Evolutionary conservation across 2,888 invertebrate species (phyloP), one percentile per base, ranked within the genome.

Genomic region (Esperia sulphurella): DNA sequence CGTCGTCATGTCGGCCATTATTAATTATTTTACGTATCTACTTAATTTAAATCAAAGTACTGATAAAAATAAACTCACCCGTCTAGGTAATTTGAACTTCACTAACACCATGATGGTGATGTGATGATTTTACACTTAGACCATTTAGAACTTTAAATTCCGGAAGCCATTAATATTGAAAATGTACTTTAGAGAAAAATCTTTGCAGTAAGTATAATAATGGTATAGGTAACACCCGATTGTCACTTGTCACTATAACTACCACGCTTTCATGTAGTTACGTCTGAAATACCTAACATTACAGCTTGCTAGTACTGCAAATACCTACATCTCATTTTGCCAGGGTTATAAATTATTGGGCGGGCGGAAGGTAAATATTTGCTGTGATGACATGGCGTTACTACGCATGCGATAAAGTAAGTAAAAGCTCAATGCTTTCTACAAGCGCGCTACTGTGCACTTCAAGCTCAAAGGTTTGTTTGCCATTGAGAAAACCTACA

Each of bases 361-460:
- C 54, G 63, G 33, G 21, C 21, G 21, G 54, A 67, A 57, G n/a
- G 70, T 66, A 71, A 75, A 74, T 75, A 77, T 78, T 79, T 72
- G 71, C 59, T 64, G 61, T 64, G 71, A 69, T 70, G 67, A 57
- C 55, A 55, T 9, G 12, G 45, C 14, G 10, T 35, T 12, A n/a
- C 13, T 30, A 40, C 40, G 45, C 50, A 45, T 45, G 40, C 38
- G 39, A 39, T 14, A 39, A 39, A 8, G 8, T 33, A 8, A 33
- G n/a, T n/a, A n/a, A n/a, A n/a, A n/a, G 8, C 33, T 33, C 9
- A 10, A 10, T 33, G 3, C n/a, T n/a, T n/a, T n/a, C n/a, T n/a
- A n/a, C n/a, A n/a, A n/a, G n/a, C n/a, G n/a, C n/a, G n/a, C n/a
- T n/a, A n/a, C n/a, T n/a, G n/a, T n/a, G n/a, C n/a, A n/a, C n/a